Conservation (phyloP, 2,888 invertebrate species). For the Lasioglossum pauxillum region DNA sequence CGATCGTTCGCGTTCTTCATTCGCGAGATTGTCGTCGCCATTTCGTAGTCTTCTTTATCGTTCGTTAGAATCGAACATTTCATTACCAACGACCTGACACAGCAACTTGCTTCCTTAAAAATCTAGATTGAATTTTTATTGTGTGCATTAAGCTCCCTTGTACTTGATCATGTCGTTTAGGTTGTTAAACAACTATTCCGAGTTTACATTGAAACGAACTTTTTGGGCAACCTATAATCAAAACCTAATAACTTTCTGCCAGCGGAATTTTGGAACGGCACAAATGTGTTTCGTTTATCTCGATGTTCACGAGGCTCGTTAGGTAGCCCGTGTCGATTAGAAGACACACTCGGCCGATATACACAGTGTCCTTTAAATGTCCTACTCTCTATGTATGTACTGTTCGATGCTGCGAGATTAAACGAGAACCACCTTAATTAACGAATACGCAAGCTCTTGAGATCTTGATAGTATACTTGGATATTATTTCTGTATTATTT, state of each 20-base stretch:
- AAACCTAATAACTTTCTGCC: not conserved
- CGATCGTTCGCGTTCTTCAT: too few relatives aligned
- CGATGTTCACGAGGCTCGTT: slow-evolving; percentile 6
- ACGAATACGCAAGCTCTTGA: not conserved
- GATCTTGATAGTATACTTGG: not conserved
- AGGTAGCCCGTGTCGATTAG: slow-evolving; percentile 21
- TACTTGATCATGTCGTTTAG: too few relatives aligned
- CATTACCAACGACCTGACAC: too few relatives aligned
- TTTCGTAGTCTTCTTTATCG: too few relatives aligned
- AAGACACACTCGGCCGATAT: slow-evolving; percentile 4
- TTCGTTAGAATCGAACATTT: too few relatives aligned
- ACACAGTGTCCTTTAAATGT: not conserved
- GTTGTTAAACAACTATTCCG: too few relatives aligned
- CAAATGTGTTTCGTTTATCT: slow-evolving; percentile 20
- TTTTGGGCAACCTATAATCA: not conserved
- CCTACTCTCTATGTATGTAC: not conserved
- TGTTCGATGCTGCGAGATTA: not conserved
- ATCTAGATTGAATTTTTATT: too few relatives aligned
- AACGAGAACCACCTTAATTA: not conserved
- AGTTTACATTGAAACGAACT: not conserved
- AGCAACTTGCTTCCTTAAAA: too few relatives aligned
- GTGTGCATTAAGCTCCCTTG: too few relatives aligned
- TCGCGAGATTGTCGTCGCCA: too few relatives aligned
- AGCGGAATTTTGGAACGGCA: slow-evolving; percentile 35
- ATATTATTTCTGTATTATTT: not conserved